Evolutionary conservation across 2,888 invertebrate genomes (phyloP), one percentile per base, ranked within the genome.

Genomic region (Lithophane ornitopus): DNA sequence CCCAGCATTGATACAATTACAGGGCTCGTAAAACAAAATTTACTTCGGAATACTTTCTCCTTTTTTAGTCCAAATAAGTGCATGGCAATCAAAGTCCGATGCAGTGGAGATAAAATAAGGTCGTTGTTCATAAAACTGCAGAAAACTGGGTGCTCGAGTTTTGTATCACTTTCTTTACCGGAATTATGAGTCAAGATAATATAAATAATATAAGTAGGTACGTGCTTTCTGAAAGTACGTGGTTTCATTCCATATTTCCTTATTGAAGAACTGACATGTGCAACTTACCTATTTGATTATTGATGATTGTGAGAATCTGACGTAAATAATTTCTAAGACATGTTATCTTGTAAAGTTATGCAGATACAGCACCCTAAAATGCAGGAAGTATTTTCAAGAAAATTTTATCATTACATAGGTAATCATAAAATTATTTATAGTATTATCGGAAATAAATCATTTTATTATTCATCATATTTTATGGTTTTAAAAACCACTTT

Each of bases 91-190:
- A 59, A 63, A 46, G 6, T 68, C 52, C 41, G 16, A 49, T 59
- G 14, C 66, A 73, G 14, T 44, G 19, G 6, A 14, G 0, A 56
- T 49, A 14, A 54, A 69, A 73, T 73, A 67, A 63, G 46, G 54
- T 56, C 11, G 28, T 4, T n/a, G 7, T 62, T 59, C 70, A 54
- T 62, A 22, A 71, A 81, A 65, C 12, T 72, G 69, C 59, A 59
- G 16, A 39, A 66, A 65, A 85, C 41, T 63, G 52, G 65, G 78
- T 81, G 81, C 70, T 79, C 84, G 26, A 80, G 49, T 80, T 80
- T 80, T 62, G 59, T 65, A 66, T 74, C 39, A 63, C 85, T 85
- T 87, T 87, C 87, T 59, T 74, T 78, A 78, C 46, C 65, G 71
- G 66, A 76, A 76, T 70, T 34, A 61, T 76, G 67, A 56, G 61